Percentiles rank a stretch among this genome's conserved stretches.
phyloP scores from a whole-genome alignment of 1,140 invertebrate species.

The Tribolium castaneum region DNA sequence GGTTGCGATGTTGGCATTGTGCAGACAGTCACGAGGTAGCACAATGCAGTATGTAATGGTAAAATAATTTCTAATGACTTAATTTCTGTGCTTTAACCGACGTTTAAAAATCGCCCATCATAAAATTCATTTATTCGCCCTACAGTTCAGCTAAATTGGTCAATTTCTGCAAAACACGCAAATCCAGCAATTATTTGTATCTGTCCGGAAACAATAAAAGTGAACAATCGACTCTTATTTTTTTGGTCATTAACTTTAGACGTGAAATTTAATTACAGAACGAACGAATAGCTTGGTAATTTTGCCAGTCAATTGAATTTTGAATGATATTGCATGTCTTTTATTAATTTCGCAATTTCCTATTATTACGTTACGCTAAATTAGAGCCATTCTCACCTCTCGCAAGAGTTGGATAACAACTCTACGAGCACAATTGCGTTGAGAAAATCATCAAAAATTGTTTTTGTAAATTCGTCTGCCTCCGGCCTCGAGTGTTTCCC shows the following conservation, averaged over 20 bases:
- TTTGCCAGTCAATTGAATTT: conserved; percentile 16
- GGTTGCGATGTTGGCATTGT: too few species aligned
- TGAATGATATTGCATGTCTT: conserved; percentile 11
- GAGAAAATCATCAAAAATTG: not conserved
- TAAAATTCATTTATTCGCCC: too few species aligned
- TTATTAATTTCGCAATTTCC: conserved; percentile 21
- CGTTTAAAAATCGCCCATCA: too few species aligned
- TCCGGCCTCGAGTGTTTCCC: too few species aligned
- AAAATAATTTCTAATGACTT: too few species aligned
- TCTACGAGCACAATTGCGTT: not conserved
- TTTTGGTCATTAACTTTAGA: conserved; percentile 14
- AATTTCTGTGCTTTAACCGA: too few species aligned
- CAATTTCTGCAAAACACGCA: not conserved
- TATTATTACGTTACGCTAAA: not conserved
- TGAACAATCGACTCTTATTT: not conserved
- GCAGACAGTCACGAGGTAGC: too few species aligned
- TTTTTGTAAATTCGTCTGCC: too few species aligned
- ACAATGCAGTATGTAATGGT: too few species aligned
- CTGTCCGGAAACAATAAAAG: conserved; percentile 1
- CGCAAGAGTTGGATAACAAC: not conserved
- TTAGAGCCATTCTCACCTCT: not conserved
- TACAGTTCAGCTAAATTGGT: not conserved
- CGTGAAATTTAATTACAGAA: conserved; percentile 12
- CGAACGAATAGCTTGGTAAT: not conserved
- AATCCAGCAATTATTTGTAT: not conserved